Percentiles rank a stretch among this genome's conserved stretches.
These are phyloP conservation scores for Brachycybe producta DNA, from an alignment of 2,888 invertebrate species.

Conservation along the genomic window DNA sequence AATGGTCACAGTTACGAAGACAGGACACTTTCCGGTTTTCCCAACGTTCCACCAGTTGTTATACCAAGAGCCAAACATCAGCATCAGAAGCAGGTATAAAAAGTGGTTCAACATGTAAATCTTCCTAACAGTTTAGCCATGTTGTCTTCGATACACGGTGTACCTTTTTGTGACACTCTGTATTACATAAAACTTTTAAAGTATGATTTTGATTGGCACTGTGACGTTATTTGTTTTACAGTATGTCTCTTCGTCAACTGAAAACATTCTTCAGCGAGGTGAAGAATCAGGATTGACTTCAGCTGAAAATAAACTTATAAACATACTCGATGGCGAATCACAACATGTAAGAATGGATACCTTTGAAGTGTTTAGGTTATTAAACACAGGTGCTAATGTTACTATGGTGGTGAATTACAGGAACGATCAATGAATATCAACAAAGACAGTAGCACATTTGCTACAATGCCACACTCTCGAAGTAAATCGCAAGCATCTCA, in stretches of 20 bases:
- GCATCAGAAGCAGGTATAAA: conserved; percentile 20
- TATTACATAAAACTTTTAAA: no score
- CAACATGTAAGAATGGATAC: conserved; percentile 16
- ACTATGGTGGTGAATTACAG: not conserved
- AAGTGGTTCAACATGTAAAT: not conserved
- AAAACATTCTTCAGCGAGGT: conserved; percentile 18
- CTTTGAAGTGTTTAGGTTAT: not conserved
- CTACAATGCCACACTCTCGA: conserved; percentile 17
- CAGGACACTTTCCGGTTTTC: conserved; percentile 23
- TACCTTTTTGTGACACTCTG: no score
- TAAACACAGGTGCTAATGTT: not conserved
- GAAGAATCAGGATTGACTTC: conserved; percentile 14
- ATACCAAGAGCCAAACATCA: conserved; percentile 25
- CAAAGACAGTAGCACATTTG: conserved; percentile 20
- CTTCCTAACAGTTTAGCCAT: no score
- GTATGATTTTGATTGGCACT: no score
- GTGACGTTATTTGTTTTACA: conserved; percentile 5
- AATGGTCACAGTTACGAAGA: conserved; percentile 21
- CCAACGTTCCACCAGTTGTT: conserved; percentile 23
- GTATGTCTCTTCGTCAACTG: conserved; percentile 19
- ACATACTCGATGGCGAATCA: conserved; percentile 20
- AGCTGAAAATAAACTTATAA: conserved; percentile 20
- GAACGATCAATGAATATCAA: conserved; percentile 15
- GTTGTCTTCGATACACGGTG: no score
- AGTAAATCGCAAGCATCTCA: conserved; percentile 9